phyloP scores from a whole-genome alignment of 1,140 invertebrate species.

The Andrena cerasifolii region DNA sequence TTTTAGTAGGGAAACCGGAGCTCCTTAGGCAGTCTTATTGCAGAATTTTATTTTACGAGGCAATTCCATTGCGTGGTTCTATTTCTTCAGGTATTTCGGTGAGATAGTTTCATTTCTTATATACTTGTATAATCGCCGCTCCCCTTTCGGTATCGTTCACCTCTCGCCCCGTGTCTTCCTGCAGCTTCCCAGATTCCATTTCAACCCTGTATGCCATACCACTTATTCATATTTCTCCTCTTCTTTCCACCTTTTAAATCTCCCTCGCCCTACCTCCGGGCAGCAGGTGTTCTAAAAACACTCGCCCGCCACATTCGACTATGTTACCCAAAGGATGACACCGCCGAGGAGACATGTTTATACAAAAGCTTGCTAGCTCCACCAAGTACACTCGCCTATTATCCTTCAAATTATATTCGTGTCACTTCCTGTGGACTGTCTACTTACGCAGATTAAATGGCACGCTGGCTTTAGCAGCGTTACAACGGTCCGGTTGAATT shows the following conservation, averaged over 20 bases:
- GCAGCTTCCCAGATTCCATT: background rate
- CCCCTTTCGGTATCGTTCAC: background rate
- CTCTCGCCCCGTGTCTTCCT: background rate
- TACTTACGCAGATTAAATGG: conserved; percentile 25
- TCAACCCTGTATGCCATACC: no score
- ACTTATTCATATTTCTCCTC: background rate
- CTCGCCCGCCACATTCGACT: background rate
- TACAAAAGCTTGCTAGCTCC: background rate
- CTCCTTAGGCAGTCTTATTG: background rate
- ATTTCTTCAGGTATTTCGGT: background rate
- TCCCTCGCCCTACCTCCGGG: background rate
- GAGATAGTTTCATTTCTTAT: background rate
- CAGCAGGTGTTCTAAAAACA: background rate
- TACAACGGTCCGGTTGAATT: conserved; percentile 1
- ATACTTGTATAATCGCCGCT: background rate
- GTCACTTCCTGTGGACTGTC: conserved; percentile 1
- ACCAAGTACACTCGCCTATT: background rate
- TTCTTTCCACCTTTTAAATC: background rate
- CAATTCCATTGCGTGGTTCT: background rate
- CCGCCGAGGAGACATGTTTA: background rate
- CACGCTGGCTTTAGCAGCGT: background rate
- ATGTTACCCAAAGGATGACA: background rate
- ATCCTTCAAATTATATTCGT: conserved; percentile 1
- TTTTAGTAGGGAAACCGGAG: background rate
- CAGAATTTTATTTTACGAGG: background rate